Base-by-base conservation (phyloP, 2,113 vertebrate genomes). In the Montifringilla adamsi region DNA sequence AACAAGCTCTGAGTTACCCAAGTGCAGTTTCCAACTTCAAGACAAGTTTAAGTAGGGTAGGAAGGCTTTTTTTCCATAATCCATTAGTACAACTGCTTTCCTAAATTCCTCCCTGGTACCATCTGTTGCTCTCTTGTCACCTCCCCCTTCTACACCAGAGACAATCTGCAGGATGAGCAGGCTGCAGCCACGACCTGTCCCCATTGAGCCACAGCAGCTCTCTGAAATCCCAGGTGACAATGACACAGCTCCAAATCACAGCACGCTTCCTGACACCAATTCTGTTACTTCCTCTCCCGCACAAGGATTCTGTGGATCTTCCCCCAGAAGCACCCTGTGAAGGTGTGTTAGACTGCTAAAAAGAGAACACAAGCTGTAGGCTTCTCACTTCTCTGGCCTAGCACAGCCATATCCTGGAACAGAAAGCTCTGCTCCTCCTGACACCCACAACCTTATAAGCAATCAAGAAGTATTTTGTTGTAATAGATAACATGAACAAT, bases 201-300 rank as follows among this genome's bases (percentile, higher is more conserved):
- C 67, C 2, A 0, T 17, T 16, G 37, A 73, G 37, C 39, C 37
- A 74, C 68, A 66, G 8, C 28, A 14, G 28, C n/a, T 9, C 53
- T 44, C 83, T 76, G 27, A 56, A 66, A 94, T 37, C 67, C 28
- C 2, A 0, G 47, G 58, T 0, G 1, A 37, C 72, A 68, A 4
- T 5, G n/a, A n/a, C 53, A 41, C 72, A 67, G 55, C 76, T 31
- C 28, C 72, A 77, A 6, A 35, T 39, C 70, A 13, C 41, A 20
- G 5, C 49, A 10, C 0, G 0, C n/a, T 44, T 43, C 63, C 66
- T 30, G 41, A 62, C 20, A n/a, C 15, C 6, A 22, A 1, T 13
- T 58, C 33, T 27, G 23, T n/a, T n/a, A 18, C 16, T 41, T 4
- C 8, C 19, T 13, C n/a, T 80, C 24, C 35, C 41, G 52, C 13